A percentile compares a stretch with the other conserved stretches of the same genome.
Evolutionary conservation across 2,113 vertebrate species (phyloP).

Genomic region (Siniperca chuatsi): DNA sequence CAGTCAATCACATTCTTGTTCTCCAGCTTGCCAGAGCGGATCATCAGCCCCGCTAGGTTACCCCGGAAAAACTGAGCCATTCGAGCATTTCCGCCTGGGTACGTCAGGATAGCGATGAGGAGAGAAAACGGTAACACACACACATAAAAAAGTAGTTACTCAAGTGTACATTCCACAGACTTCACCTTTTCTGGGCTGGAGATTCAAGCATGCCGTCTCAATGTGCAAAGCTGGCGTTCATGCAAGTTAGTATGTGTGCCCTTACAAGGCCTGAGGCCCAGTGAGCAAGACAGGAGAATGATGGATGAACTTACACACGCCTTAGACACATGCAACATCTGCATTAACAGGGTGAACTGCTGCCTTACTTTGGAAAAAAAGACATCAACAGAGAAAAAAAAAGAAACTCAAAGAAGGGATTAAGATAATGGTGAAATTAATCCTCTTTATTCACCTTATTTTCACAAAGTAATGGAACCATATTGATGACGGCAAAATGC

Average conservation of each 20-base stretch:
- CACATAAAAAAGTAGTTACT: constrained; percentile 6
- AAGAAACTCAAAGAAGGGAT: constrained; percentile 10
- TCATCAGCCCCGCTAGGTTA: constrained; percentile 93
- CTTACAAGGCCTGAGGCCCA: constrained; percentile 54
- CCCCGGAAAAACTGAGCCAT: constrained; percentile 97
- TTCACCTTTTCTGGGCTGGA: constrained; percentile 38
- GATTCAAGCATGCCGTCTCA: constrained; percentile 74
- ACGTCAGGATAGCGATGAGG: not conserved
- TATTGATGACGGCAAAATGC: not conserved
- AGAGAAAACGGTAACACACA: constrained; percentile 31
- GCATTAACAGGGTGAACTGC: constrained; percentile 32
- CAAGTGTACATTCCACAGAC: not conserved
- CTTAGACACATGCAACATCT: constrained; percentile 85
- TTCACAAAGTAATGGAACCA: constrained; percentile 3
- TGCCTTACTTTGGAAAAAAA: constrained; percentile 40
- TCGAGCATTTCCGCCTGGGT: constrained; percentile 88
- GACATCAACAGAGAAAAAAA: not conserved
- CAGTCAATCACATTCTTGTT: constrained; percentile 99
- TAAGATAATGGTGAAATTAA: not conserved
- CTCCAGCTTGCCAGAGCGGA: constrained; percentile 93
- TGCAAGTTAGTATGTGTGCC: constrained; percentile 90
- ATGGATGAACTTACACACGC: constrained; percentile 66
- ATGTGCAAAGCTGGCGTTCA: constrained; percentile 77
- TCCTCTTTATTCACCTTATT: not conserved
- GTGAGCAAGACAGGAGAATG: constrained; percentile 44